These are phyloP conservation scores for Tragopan temminckii DNA, from an alignment of 2,797 vertebrate genomes.

Conservation along the genomic window DNA sequence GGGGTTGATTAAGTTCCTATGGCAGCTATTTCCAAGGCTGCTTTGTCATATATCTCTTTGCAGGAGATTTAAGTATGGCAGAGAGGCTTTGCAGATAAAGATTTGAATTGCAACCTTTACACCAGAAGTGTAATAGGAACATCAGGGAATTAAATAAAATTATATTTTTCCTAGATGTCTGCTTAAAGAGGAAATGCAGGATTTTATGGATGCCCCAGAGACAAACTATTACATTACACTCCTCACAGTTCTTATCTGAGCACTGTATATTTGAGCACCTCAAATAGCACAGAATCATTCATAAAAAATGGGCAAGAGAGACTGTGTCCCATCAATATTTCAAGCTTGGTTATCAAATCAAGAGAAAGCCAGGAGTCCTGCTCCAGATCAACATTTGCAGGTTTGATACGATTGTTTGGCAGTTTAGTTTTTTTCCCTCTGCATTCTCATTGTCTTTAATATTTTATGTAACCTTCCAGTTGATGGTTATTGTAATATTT, in stretches of 20 bases:
- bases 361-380: slow-evolving; percentile 66
- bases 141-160: slow-evolving; percentile 45
- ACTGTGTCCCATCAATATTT: slow-evolving; percentile 75
- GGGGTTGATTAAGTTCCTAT: slow-evolving; percentile 25
- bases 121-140: slow-evolving; percentile 26
- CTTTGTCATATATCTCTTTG: slow-evolving; percentile 36
- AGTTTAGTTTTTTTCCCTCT: slow-evolving; percentile 50
- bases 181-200: slow-evolving; percentile 67
- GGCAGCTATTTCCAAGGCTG: slow-evolving; percentile 25
- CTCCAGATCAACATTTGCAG: slow-evolving; percentile 28
- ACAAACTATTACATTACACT: slow-evolving; percentile 66
- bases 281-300: slow-evolving; percentile 64
- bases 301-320: slow-evolving; percentile 60
- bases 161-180: slow-evolving; percentile 60
- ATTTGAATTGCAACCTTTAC: slow-evolving; percentile 31
- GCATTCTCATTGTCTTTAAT: slow-evolving; percentile 56
- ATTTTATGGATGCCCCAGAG: slow-evolving; percentile 66
- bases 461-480: slow-evolving; percentile 58
- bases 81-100: slow-evolving; percentile 35
- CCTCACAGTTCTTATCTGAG: slow-evolving; percentile 39
- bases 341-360: slow-evolving; percentile 69
- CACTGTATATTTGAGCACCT: slow-evolving; percentile 68
- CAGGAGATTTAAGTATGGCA: slow-evolving; percentile 8
- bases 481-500: slow-evolving; percentile 52
- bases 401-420: slow-evolving; percentile 63